phyloP scores from a whole-genome alignment of 1,140 invertebrate genomes.

The Drosophila bifasciata region DNA sequence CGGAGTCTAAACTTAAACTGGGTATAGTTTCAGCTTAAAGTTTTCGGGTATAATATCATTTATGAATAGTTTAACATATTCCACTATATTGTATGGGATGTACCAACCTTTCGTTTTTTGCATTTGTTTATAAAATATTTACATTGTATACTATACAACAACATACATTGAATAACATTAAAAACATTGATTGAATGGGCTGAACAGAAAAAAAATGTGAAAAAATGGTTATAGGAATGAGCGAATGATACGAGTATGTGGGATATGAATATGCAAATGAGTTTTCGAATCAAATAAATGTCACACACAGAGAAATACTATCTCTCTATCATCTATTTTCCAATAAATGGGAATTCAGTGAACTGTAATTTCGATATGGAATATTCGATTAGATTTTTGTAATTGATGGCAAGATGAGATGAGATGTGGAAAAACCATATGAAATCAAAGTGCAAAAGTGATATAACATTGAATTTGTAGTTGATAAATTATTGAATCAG shows the following conservation, averaged over 20 bases:
- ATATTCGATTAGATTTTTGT: slow-evolving; percentile 59
- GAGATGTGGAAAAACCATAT: slow-evolving; percentile 14
- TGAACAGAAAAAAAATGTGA: slow-evolving; percentile 47
- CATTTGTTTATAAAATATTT: slow-evolving; percentile 40
- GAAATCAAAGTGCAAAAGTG: slow-evolving; percentile 7
- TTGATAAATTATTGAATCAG: slow-evolving; percentile 30
- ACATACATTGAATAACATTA: slow-evolving; percentile 35
- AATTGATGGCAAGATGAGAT: slow-evolving; percentile 41
- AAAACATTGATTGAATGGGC: slow-evolving; percentile 34
- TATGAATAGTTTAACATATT: slow-evolving; percentile 9
- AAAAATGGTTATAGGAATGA: slow-evolving; percentile 3
- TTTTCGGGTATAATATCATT: background rate
- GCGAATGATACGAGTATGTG: background rate
- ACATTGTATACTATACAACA: slow-evolving; percentile 40
- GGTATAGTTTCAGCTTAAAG: background rate
- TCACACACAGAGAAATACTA: slow-evolving; percentile 33
- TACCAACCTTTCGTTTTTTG: slow-evolving; percentile 53
- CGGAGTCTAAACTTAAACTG: background rate
- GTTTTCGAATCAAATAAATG: slow-evolving; percentile 38
- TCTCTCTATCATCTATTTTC: slow-evolving; percentile 20
- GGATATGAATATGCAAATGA: slow-evolving; percentile 29
- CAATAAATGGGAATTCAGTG: slow-evolving; percentile 43
- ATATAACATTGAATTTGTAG: slow-evolving; percentile 31
- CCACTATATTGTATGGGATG: slow-evolving; percentile 20
- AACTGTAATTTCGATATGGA: slow-evolving; percentile 55